Percentiles rank a stretch among this genome's conserved stretches.
Conservation (phyloP, 2,888 invertebrate species). For the Toxonevra muliebris region DNA sequence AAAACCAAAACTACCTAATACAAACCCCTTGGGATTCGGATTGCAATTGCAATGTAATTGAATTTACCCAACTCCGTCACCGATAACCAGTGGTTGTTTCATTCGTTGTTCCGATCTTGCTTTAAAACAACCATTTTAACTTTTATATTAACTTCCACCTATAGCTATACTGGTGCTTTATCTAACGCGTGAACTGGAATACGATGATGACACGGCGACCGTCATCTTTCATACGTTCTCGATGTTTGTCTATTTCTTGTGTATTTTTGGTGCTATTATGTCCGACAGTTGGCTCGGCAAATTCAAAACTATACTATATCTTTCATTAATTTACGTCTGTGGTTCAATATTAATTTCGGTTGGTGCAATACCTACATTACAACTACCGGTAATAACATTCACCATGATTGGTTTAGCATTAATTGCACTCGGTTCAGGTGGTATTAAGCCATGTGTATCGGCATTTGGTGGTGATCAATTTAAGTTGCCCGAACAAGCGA, state of each 20-base stretch:
- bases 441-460: conserved; percentile 84
- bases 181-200: conserved; percentile 72
- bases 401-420: conserved; percentile 74
- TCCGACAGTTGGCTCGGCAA: conserved; percentile 84
- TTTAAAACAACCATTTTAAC: too few species aligned
- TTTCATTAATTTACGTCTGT: conserved; percentile 76
- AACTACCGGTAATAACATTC: conserved; percentile 66
- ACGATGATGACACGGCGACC: conserved; percentile 73
- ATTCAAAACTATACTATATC: conserved; percentile 77
- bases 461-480: conserved; percentile 88
- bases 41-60: too few species aligned
- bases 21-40: too few species aligned
- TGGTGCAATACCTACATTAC: conserved; percentile 68
- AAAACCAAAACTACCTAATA: too few species aligned
- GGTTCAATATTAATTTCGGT: conserved; percentile 75
- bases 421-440: conserved; percentile 81
- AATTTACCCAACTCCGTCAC: too few species aligned
- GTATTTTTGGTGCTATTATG: conserved; percentile 79
- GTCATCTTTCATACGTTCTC: conserved; percentile 79
- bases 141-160: conserved; percentile 32
- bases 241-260: conserved; percentile 79
- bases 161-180: conserved; percentile 81
- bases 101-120: too few species aligned
- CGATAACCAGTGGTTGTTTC: too few species aligned
- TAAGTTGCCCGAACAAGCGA: conserved; percentile 71